A percentile compares a stretch with the other conserved stretches of the same genome.
Conservation (phyloP, 1,140 invertebrate genomes). For the Heterodera schachtii region DNA sequence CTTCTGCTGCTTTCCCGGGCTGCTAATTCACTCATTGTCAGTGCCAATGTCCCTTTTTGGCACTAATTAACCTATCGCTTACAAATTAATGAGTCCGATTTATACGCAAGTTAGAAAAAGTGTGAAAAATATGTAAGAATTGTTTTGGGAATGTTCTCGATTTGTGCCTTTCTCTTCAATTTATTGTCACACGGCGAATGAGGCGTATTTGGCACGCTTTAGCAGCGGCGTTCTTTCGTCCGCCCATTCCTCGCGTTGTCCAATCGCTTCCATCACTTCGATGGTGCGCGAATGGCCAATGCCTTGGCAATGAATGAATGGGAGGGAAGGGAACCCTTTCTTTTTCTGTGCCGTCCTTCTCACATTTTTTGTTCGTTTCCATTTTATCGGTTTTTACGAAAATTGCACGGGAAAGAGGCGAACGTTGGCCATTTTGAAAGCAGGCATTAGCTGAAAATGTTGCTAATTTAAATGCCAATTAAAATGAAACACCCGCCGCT, state of each 20-base stretch:
- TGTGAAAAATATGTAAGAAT: no score
- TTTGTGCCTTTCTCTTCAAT: neutral
- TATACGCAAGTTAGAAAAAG: no score
- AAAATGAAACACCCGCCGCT: no score
- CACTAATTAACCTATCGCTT: no score
- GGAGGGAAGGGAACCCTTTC: no score
- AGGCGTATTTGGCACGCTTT: slow-evolving; percentile 58
- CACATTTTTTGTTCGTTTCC: slow-evolving; percentile 63
- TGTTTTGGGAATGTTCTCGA: no score
- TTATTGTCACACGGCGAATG: slow-evolving; percentile 45
- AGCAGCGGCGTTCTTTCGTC: slow-evolving; percentile 57
- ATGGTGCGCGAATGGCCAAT: slow-evolving; percentile 63
- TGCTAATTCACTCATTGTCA: no score
- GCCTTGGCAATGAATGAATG: slow-evolving; percentile 32
- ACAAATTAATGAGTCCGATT: no score
- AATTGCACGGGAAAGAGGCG: slow-evolving; percentile 59
- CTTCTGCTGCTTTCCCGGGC: no score
- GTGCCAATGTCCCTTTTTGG: no score
- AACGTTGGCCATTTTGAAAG: slow-evolving; percentile 64
- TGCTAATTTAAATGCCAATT: neutral
- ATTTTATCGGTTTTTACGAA: slow-evolving; percentile 65
- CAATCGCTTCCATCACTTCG: slow-evolving; percentile 64
- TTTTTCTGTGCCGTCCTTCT: slow-evolving; percentile 14
- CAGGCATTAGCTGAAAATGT: slow-evolving; percentile 58
- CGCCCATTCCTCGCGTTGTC: slow-evolving; percentile 52